phyloP scores from a whole-genome alignment of 2,113 vertebrate species.

The Phoxinus phoxinus region DNA sequence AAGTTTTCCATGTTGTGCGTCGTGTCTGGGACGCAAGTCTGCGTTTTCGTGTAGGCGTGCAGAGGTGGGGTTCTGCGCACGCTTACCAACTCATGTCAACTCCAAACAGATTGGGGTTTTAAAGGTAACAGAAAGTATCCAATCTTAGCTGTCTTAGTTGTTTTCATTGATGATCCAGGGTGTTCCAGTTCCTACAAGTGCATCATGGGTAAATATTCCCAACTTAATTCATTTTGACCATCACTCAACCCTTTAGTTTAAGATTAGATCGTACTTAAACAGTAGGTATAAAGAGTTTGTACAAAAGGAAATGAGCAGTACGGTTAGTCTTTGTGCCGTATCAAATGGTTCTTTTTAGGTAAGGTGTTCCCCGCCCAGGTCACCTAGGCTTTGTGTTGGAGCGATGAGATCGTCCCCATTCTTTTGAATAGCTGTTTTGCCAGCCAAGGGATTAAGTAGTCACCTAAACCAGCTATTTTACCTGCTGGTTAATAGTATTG shows the following conservation, averaged over 20 bases:
- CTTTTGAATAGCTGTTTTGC: conserved; percentile 37
- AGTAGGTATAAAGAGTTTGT: not conserved
- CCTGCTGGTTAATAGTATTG: conserved; percentile 20
- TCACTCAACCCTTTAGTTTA: not conserved
- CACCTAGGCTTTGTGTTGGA: conserved; percentile 33
- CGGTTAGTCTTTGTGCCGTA: not conserved
- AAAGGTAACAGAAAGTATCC: not conserved
- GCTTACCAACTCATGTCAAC: conserved; percentile 29
- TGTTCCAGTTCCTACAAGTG: not conserved
- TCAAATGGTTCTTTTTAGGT: conserved; percentile 23
- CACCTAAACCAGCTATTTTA: conserved; percentile 41
- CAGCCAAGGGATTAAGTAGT: conserved; percentile 42
- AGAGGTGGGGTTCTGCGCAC: conserved; percentile 43
- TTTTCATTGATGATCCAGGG: not conserved
- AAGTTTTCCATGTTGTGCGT: conserved; percentile 44
- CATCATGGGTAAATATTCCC: not conserved
- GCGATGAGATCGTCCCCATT: conserved; percentile 31
- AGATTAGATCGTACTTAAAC: conserved; percentile 1
- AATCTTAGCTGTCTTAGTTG: not conserved
- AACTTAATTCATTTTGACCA: not conserved
- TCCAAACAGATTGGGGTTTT: not conserved
- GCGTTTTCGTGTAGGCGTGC: conserved; percentile 33
- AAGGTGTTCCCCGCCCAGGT: not conserved
- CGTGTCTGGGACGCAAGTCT: conserved; percentile 42
- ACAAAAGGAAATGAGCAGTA: not conserved